These are phyloP conservation scores for Rhegmatorhina hoffmannsi DNA, from an alignment of 2,113 vertebrate species.

Conservation along the genomic window DNA sequence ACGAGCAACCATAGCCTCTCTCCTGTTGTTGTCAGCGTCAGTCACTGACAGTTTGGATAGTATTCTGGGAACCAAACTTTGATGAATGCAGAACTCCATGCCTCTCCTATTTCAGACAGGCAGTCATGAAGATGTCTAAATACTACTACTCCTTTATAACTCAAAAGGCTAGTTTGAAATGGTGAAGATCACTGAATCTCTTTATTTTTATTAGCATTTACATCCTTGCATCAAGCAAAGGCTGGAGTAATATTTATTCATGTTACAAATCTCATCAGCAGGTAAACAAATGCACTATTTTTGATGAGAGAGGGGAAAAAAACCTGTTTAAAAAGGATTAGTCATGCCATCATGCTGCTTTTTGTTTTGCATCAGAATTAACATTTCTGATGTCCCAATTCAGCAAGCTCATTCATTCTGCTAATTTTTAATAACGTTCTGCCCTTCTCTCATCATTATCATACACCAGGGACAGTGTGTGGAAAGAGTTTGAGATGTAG, in stretches of 20 bases:
- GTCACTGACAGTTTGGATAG: background rate
- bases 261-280: conserved; percentile 27
- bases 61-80: background rate
- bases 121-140: background rate
- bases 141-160: background rate
- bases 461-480: background rate
- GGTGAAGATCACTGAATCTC: background rate
- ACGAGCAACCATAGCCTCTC: accelerated
- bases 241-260: background rate
- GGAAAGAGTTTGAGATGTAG: background rate
- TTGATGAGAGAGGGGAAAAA: background rate
- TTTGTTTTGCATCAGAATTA: background rate
- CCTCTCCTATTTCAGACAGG: background rate
- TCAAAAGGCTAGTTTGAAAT: background rate
- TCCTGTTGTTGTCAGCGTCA: background rate
- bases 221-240: background rate
- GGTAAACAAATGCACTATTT: background rate
- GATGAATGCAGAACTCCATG: background rate
- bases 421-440: background rate
- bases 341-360: background rate
- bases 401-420: background rate
- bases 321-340: background rate
- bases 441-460: background rate
- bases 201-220: background rate
- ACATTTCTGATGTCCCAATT: background rate